Evolutionary conservation across 2,797 vertebrate species (phyloP), one percentile per base, ranked within the genome.

Genomic region (Siniperca scherzeri): DNA sequence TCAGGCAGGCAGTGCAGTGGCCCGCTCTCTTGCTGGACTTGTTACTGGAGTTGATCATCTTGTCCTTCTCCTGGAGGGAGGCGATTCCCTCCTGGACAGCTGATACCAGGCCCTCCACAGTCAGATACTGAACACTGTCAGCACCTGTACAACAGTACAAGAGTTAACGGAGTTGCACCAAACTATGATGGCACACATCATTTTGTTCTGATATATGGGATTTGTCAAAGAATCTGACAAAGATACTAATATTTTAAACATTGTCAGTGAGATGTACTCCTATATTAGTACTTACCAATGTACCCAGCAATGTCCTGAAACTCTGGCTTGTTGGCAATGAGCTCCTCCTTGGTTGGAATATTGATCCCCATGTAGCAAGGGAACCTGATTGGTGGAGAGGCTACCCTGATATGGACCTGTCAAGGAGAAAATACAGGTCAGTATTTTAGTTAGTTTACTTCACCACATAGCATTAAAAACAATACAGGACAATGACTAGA

Each of bases 321-420:
- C 96, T 99, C 97, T 12, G 98, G 98, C 89, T 93, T 98, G 93
- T 99, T 99, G 84, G 99, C 99, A 67, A 99, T 99, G 62, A 99
- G 97, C 93, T 99, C 99, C 91, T 99, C 99, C 94, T 98, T 99
- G 70, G 99, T 99, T 79, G 99, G 98, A 88, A 99, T 99, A 85
- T 99, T 99, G 92, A 99, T 99, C 84, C 99, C 99, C 98, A 99
- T 99, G 92, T 99, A 99, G 90, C 99, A 99, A 3, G 99, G 99
- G 83, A 96, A 97, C 90, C 87, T 96, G 92, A 99, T 98, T 0
- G 98, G 98, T 60, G 99, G 99, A 67, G 99, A 99, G 71, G 99
- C 98, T 36, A 99, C 98, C 66, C 98, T 96, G 89, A 99, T 98
- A 44, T 99, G 99, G 59, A 99, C 98, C 98, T 99, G 91, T 73